Evolutionary conservation across 2,113 vertebrate genomes (phyloP).

Genomic region (Pandion haliaetus): DNA sequence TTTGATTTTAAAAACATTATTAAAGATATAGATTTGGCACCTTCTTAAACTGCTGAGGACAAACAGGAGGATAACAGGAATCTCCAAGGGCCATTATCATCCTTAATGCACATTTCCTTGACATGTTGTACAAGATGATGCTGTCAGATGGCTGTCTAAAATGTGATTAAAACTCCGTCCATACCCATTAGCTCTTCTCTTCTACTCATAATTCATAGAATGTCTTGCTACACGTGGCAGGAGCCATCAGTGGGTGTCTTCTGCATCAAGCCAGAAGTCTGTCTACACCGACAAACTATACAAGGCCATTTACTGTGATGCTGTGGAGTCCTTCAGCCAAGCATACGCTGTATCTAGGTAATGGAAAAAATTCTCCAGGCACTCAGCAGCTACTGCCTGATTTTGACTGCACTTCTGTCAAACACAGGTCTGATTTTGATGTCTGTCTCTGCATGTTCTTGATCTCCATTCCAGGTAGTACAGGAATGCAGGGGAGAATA

Average conservation of each 20-base stretch:
- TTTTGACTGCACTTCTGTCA: background rate
- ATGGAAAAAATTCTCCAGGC: background rate
- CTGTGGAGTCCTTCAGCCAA: background rate
- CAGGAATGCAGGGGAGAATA: background rate
- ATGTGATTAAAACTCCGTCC: background rate
- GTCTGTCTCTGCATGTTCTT: background rate
- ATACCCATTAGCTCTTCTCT: background rate
- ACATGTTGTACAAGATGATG: background rate
- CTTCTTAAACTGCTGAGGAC: background rate
- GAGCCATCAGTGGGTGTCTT: background rate
- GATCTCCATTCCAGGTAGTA: background rate
- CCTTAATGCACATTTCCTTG: background rate
- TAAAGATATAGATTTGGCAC: background rate
- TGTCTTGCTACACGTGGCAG: background rate
- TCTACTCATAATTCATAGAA: background rate
- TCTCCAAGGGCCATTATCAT: background rate
- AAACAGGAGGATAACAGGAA: background rate
- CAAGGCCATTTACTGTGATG: background rate
- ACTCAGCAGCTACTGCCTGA: background rate
- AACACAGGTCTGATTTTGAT: background rate
- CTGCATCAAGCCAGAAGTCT: background rate
- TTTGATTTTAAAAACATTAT: background rate
- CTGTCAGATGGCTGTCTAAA: background rate
- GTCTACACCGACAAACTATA: background rate
- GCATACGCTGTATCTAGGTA: rapidly evolving